Evolutionary conservation across 2,797 vertebrate species (phyloP), one percentile per base, ranked within the genome.

Genomic region (Clarias pachynema): DNA sequence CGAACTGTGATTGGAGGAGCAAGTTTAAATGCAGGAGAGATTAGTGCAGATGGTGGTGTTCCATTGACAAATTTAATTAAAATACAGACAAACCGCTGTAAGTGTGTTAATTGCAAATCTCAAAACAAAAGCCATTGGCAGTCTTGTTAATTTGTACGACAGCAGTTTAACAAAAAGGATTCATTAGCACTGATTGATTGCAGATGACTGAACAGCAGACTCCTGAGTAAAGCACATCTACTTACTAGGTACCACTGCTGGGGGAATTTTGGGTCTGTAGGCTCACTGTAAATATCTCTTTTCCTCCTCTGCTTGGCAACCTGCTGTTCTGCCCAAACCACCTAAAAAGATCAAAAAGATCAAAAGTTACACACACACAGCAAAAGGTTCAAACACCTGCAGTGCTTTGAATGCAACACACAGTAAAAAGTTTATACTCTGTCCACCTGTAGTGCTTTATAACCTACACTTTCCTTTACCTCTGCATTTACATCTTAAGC

Each of bases 221-320:
- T 79, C 57, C 44, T 83, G 72, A 70, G 60, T 81, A 24, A 82
- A 82, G 10, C 57, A 83, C 29, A 40, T 81, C 40, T 79, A 89
- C 97, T 56, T 91, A 99, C 98, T 97, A 99, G 95, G 90, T 99
- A 99, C 98, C 98, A 99, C 94, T 99, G 98, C 94, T 97, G 96
- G 0, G 95, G 91, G 88, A 97, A 98, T 91, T 97, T 97, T 0
- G 98, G 97, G 92, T 99, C 97, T 0, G 96, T 96, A 63, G 96
- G 97, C 87, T 97, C 97, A 89, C 94, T 94, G 91, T 95, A 97
- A 85, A 96, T 6, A 44, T 99, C 97, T 86, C 97, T 92, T 89
- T 96, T 98, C 88, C 88, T 94, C 90, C 98, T 95, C 81, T 86
- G 95, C 89, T 96, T 99, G 20, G 95, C 94, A 90, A 98, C 96